Evolutionary conservation across 2,888 invertebrate genomes (phyloP).

Genomic region (Anoncus sp.): DNA sequence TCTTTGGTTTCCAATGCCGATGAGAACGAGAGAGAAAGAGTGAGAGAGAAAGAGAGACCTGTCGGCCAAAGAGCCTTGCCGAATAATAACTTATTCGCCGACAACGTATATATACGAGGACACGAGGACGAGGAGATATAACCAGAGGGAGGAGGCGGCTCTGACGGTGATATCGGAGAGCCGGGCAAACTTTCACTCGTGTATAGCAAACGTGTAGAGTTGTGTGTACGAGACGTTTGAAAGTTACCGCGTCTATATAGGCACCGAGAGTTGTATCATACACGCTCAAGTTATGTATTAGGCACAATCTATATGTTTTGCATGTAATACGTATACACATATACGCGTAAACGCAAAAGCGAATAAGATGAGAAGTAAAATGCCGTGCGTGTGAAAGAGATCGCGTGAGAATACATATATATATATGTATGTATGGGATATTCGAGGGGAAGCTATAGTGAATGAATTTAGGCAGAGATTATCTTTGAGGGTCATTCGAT

Average conservation of each 20-base stretch:
- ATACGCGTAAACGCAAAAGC: background rate
- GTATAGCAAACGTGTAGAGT: conserved; percentile 14
- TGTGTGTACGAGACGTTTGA: conserved; percentile 32
- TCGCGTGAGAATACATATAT: background rate
- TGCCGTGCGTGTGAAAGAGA: conserved; percentile 1
- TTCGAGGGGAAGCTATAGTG: background rate
- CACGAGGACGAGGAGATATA: conserved; percentile 14
- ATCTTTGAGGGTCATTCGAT: background rate
- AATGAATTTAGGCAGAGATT: conserved; percentile 13
- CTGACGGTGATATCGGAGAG: conserved; percentile 44
- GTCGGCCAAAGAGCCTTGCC: conserved; percentile 51
- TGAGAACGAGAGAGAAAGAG: conserved; percentile 44
- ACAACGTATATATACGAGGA: conserved; percentile 36
- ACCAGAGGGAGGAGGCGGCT: conserved; percentile 1
- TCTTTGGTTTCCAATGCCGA: conserved; percentile 42
- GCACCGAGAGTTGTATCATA: conserved; percentile 38
- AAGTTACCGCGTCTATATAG: conserved; percentile 28
- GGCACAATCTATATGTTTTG: background rate
- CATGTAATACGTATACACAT: background rate
- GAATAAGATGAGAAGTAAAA: background rate
- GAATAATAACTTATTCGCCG: conserved; percentile 63
- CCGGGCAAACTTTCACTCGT: conserved; percentile 52
- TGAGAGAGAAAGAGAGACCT: conserved; percentile 45
- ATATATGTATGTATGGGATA: background rate
- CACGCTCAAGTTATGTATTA: conserved; percentile 33